Conservation (phyloP, 2,797 vertebrate genomes). For the Sciaenops ocellatus region DNA sequence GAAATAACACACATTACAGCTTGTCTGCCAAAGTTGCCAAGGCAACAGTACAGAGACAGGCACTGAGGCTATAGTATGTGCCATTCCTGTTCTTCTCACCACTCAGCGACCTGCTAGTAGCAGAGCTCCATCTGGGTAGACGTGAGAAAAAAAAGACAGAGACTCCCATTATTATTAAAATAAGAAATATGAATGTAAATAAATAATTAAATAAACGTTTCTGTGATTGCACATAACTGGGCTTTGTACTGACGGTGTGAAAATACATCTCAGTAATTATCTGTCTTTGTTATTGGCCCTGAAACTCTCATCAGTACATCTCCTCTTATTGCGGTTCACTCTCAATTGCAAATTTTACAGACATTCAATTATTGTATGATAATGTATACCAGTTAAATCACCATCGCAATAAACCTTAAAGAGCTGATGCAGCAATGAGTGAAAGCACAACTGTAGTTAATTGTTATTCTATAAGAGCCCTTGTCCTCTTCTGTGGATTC, state of each 20-base stretch:
- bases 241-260: too few species aligned
- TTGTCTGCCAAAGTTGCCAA: constrained; percentile 67
- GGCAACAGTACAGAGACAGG: constrained; percentile 72
- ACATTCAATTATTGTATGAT: constrained; percentile 10
- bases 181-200: neutral
- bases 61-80: constrained; percentile 44
- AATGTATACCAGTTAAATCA: constrained; percentile 5
- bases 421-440: constrained; percentile 9
- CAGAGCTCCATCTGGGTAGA: constrained; percentile 42
- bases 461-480: neutral
- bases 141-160: neutral
- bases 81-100: constrained; percentile 28
- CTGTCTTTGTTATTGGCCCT: neutral
- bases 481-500: neutral
- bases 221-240: neutral
- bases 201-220: too few species aligned
- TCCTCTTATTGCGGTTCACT: neutral
- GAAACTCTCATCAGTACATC: neutral
- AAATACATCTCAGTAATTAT: neutral
- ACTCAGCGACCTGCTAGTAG: constrained; percentile 45
- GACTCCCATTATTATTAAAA: neutral
- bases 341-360: constrained; percentile 1
- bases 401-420: neutral
- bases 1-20: constrained; percentile 58
- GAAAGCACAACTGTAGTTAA: neutral